Evolutionary conservation across 2,113 vertebrate species (phyloP), one percentile per base, ranked within the genome.

Genomic region (Dipodomys merriami): DNA sequence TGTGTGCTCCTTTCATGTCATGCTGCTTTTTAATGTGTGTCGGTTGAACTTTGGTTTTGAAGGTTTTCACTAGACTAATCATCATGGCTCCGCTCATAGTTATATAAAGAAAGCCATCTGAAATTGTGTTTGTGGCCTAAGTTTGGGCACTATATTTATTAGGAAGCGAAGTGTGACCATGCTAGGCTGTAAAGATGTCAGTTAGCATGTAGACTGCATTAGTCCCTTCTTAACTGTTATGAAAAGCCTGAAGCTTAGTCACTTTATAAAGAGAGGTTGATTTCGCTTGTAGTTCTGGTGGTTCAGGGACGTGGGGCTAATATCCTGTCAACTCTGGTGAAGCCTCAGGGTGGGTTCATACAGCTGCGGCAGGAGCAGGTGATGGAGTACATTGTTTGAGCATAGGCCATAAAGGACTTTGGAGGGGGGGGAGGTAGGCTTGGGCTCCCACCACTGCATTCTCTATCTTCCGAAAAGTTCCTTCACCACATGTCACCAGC

Each of bases 31-130:
- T 7, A 94, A 46, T 78, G 4, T 72, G 49, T 77, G 25, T 89
- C 65, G 76, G 73, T 83, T 91, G 46, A 84, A 69, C 23, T 76
- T 93, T 80, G 22, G 85, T 88, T 76, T 88, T 76, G n/a, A 79
- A 73, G 19, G 35, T 94, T 74, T 74, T 74, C 39, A 53, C 23
- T 64, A 33, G 39, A 87, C 13, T 87, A 83, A 73, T 79, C 68
- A 8, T 93, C 35, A 60, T 86, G 25, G 35, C 33, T 73, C 83
- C 27, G 83, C 27, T 33, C 6, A 11, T 62, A 60, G 79, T 77
- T 86, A 29, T 86, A 23, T 81, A 79, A 83, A 89, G 62, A 22
- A 90, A 15, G 15, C 18, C 87, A 6, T 83, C 33, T 90, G 30
- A 86, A 88, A 73, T 83, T 81, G 25, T 44, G 20, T 65, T 86